Evolutionary conservation across 2,113 vertebrate genomes (phyloP).

Genomic region (Xenotilapia caudafasciata): DNA sequence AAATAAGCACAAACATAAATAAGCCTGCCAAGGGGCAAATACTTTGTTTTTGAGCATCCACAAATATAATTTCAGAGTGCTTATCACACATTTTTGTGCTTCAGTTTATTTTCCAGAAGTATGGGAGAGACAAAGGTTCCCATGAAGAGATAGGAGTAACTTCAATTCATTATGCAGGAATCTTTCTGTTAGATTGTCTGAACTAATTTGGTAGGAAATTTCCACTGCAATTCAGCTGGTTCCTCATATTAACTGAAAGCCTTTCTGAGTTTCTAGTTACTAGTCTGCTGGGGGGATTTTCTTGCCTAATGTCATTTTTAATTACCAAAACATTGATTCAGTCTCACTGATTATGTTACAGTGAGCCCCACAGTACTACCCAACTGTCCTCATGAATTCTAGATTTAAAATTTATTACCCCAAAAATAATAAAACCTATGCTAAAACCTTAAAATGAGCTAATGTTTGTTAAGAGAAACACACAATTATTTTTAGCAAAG

Average conservation of each 20-base stretch:
- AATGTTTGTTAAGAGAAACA: neutral
- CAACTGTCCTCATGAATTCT: neutral
- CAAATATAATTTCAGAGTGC: neutral
- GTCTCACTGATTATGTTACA: neutral
- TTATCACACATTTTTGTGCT: neutral
- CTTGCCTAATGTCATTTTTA: neutral
- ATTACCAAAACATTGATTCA: neutral
- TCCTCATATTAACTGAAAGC: neutral
- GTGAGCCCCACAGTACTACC: neutral
- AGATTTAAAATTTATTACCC: neutral
- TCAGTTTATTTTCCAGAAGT: neutral
- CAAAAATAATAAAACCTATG: neutral
- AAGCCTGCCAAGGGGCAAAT: neutral
- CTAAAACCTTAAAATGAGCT: neutral
- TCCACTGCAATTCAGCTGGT: neutral
- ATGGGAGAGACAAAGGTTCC: conserved; percentile 12
- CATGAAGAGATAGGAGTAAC: conserved; percentile 38
- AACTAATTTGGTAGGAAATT: neutral
- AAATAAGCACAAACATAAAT: conserved; percentile 17
- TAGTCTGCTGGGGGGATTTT: neutral
- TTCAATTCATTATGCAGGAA: conserved; percentile 14
- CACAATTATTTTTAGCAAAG: neutral
- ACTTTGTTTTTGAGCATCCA: neutral
- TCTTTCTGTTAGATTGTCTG: conserved; percentile 4
- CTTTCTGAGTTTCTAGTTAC: neutral